These are phyloP conservation scores for Lepidonotus clava DNA, from an alignment of 2,888 invertebrate genomes.

Conservation along the genomic window DNA sequence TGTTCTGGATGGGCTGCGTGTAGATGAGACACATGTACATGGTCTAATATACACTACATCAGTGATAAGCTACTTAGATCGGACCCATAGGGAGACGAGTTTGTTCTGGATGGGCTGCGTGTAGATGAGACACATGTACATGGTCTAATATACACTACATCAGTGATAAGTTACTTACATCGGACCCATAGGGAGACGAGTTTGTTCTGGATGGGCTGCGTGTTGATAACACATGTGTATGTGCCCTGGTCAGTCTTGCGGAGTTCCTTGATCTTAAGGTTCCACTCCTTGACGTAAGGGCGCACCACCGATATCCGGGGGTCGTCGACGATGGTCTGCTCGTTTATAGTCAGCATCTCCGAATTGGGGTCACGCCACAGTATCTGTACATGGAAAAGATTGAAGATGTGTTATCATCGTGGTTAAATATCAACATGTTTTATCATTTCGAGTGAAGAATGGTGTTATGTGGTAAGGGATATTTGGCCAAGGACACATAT, in stretches of 20 bases:
- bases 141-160: too few relatives aligned
- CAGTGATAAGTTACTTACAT: constrained; percentile 72
- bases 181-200: constrained; percentile 71
- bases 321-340: constrained; percentile 76
- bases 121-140: constrained; percentile 77
- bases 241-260: constrained; percentile 66
- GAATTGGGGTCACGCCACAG: constrained; percentile 75
- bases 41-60: too few relatives aligned
- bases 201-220: constrained; percentile 72
- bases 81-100: constrained; percentile 71
- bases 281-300: constrained; percentile 75
- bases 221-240: constrained; percentile 77
- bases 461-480: too few relatives aligned
- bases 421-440: too few relatives aligned
- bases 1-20: too few relatives aligned
- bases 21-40: too few relatives aligned
- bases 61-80: constrained; percentile 74
- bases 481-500: too few relatives aligned
- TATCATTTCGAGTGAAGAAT: too few relatives aligned
- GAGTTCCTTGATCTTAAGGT: constrained; percentile 74
- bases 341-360: constrained; percentile 72
- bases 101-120: constrained; percentile 73
- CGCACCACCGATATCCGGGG: constrained; percentile 74
- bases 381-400: constrained; percentile 71
- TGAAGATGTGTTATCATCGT: too few relatives aligned